A percentile compares a stretch with the other conserved stretches of the same genome.
phyloP scores from a whole-genome alignment of 2,797 vertebrate species.

The Dromococcyx pavoninus region DNA sequence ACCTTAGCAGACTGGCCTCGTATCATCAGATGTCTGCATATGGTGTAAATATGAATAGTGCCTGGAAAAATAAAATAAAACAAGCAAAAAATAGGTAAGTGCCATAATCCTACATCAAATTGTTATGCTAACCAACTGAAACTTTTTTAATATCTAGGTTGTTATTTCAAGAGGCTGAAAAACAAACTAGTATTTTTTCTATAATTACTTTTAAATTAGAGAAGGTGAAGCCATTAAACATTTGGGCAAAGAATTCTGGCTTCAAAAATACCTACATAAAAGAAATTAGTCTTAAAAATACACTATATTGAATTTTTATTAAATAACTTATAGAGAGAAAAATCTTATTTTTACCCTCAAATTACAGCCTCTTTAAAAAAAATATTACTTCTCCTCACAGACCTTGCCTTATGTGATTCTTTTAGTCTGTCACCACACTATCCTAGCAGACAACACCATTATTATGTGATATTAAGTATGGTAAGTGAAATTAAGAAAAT shows the following conservation, averaged over 20 bases:
- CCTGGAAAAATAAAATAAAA: conserved; percentile 76
- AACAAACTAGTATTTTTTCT: neutral
- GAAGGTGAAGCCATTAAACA: neutral
- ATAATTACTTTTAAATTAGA: neutral
- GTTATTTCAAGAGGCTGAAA: neutral
- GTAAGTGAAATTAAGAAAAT: neutral
- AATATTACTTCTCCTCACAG: neutral
- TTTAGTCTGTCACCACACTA: neutral
- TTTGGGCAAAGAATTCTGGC: neutral
- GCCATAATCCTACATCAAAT: neutral
- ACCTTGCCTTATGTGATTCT: neutral
- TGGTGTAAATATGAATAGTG: conserved; percentile 88
- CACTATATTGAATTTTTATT: neutral
- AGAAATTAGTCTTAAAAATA: neutral
- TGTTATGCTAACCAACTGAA: neutral
- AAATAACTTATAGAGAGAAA: neutral
- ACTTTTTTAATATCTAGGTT: neutral
- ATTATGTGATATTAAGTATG: neutral
- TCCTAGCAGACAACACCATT: neutral
- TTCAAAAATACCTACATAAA: neutral
- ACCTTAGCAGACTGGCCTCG: conserved; percentile 87
- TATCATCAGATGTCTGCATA: conserved; percentile 91
- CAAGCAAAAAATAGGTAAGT: neutral
- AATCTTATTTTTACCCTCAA: neutral
- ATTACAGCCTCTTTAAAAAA: neutral